Conservation (phyloP, 2,888 invertebrate genomes). For the Alcis repandata region DNA sequence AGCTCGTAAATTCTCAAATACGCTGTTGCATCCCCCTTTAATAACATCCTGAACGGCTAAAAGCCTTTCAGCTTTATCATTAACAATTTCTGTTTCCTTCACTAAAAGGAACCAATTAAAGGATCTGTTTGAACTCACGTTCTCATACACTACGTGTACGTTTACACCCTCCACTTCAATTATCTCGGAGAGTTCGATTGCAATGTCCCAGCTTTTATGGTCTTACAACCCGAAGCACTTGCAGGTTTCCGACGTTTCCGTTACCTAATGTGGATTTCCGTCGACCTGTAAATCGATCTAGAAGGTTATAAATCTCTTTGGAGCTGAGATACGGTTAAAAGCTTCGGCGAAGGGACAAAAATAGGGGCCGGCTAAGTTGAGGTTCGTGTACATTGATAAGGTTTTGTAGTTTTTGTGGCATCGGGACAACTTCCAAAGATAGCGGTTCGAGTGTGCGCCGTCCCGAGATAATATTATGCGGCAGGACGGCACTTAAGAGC, state of each 20-base stretch:
- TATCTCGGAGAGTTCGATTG: conserved; percentile 61
- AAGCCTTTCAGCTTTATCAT: conserved; percentile 60
- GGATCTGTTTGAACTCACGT: conserved; percentile 57
- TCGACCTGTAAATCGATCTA: conserved; percentile 76
- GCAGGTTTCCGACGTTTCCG: conserved; percentile 67
- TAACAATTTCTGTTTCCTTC: conserved; percentile 52
- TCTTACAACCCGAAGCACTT: conserved; percentile 69
- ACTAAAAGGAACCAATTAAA: conserved; percentile 49
- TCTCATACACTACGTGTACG: conserved; percentile 45
- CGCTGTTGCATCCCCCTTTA: conserved; percentile 49
- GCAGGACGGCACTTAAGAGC: conserved; percentile 73
- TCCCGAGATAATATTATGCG: conserved; percentile 76
- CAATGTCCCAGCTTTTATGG: conserved; percentile 66
- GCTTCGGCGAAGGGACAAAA: conserved; percentile 77
- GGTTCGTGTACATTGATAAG: conserved; percentile 84
- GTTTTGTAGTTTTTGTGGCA: conserved; percentile 81
- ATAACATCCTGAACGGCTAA: conserved; percentile 52
- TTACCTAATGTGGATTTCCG: conserved; percentile 79
- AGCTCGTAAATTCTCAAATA: conserved; percentile 59
- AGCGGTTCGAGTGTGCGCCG: conserved; percentile 63
- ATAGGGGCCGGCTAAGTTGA: conserved; percentile 80
- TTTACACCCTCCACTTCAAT: conserved; percentile 61
- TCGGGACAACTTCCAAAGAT: conserved; percentile 74
- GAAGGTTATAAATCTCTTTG: conserved; percentile 78
- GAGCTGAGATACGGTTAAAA: conserved; percentile 81